Percentiles rank a stretch among this genome's conserved stretches.
These are phyloP conservation scores for Enoplosus armatus DNA, from an alignment of 2,797 vertebrate species.

Conservation along the genomic window DNA sequence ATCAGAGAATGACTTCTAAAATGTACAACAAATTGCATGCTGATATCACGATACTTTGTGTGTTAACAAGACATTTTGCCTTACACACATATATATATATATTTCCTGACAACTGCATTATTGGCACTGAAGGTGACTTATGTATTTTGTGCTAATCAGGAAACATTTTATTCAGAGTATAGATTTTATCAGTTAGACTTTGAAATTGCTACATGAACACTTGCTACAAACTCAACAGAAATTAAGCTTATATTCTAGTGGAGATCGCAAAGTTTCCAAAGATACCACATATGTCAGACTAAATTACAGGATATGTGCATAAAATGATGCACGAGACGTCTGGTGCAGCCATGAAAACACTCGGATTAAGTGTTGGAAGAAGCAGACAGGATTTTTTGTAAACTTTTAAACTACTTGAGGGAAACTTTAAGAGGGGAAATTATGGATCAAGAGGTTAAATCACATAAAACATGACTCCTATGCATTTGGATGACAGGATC, in stretches of 20 bases:
- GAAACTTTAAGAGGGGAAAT: background rate
- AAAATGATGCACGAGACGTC: constrained; percentile 30
- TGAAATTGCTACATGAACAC: too few species aligned
- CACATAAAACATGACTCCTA: background rate
- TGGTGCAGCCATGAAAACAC: constrained; percentile 16
- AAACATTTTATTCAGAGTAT: background rate
- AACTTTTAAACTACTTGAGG: background rate
- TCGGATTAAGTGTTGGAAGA: constrained; percentile 19
- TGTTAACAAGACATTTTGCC: background rate
- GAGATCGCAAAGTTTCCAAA: constrained; percentile 30
- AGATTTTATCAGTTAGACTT: background rate
- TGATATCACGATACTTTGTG: background rate
- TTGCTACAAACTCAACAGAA: background rate
- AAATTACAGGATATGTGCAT: constrained; percentile 33
- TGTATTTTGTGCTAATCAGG: background rate
- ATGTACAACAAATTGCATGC: background rate
- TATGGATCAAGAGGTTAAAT: background rate
- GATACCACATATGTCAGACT: constrained; percentile 39
- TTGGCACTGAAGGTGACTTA: too few species aligned
- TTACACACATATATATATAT: background rate
- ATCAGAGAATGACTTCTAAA: background rate
- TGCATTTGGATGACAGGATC: background rate
- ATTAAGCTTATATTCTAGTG: background rate
- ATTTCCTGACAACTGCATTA: background rate
- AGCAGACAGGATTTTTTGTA: constrained; percentile 10